Percentiles rank a stretch among this genome's conserved stretches.
phyloP scores from a whole-genome alignment of 2,888 invertebrate species.

The Leptinotarsa peninsularis region DNA sequence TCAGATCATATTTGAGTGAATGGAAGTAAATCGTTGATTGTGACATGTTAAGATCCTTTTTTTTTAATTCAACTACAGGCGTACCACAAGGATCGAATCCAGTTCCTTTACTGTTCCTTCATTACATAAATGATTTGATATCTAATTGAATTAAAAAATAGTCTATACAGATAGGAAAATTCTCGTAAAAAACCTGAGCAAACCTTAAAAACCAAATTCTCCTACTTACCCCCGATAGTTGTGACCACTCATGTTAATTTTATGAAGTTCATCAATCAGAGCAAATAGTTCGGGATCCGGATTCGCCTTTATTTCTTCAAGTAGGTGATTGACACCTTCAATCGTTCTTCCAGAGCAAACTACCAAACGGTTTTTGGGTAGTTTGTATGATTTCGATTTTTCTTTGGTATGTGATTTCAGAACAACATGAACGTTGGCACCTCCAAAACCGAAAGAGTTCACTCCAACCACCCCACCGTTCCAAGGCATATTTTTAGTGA shows the following conservation, averaged over 20 bases:
- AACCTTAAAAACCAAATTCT: too few species aligned
- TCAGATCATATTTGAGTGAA: too few species aligned
- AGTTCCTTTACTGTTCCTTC: too few species aligned
- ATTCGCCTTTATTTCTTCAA: slow-evolving; percentile 72
- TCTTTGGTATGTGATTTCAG: slow-evolving; percentile 64
- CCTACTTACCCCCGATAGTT: slow-evolving; percentile 77
- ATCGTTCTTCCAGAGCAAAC: slow-evolving; percentile 76
- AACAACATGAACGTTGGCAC: slow-evolving; percentile 70
- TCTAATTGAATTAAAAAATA: too few species aligned
- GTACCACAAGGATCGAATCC: too few species aligned
- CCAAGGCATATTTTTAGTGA: slow-evolving; percentile 68
- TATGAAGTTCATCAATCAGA: slow-evolving; percentile 78
- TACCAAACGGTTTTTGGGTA: slow-evolving; percentile 63
- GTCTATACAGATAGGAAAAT: too few species aligned
- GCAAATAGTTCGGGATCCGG: slow-evolving; percentile 76
- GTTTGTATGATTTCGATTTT: slow-evolving; percentile 37
- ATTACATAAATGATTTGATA: too few species aligned
- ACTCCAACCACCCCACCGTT: slow-evolving; percentile 71
- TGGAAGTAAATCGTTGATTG: too few species aligned
- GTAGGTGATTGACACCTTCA: slow-evolving; percentile 75
- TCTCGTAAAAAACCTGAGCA: too few species aligned
- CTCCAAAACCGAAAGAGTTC: slow-evolving; percentile 77
- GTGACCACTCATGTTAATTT: slow-evolving; percentile 77
- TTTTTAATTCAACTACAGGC: too few species aligned
- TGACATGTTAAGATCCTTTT: too few species aligned